A percentile compares a stretch with the other conserved stretches of the same genome.
phyloP scores from a whole-genome alignment of 2,797 vertebrate species.

The Fistularia tabacaria region DNA sequence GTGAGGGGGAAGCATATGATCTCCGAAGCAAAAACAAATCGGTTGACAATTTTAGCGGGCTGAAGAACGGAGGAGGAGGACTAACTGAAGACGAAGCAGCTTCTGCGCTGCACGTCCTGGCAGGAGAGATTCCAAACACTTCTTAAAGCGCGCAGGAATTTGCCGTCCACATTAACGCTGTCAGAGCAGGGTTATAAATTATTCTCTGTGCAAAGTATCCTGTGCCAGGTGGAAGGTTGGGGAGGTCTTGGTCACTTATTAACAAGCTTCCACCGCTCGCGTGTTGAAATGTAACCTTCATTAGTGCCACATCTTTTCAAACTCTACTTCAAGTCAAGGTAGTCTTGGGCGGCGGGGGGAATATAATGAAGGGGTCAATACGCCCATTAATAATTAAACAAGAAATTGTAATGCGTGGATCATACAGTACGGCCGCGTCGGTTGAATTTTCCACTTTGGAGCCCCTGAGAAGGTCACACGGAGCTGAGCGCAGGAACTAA shows the following conservation, averaged over 20 bases:
- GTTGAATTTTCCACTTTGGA: neutral
- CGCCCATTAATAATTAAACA: no score
- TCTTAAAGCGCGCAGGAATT: neutral
- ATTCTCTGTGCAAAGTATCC: conserved; percentile 39
- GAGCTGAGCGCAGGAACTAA: neutral
- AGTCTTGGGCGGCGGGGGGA: neutral
- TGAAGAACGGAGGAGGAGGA: no score
- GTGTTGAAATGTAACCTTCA: conserved; percentile 59
- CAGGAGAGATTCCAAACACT: neutral
- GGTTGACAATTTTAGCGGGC: no score
- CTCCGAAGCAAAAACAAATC: no score
- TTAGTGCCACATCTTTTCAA: conserved; percentile 23
- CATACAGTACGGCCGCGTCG: no score
- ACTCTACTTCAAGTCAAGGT: conserved; percentile 10
- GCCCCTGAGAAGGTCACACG: neutral
- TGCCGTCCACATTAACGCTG: conserved; percentile 14
- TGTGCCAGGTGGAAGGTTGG: conserved; percentile 25
- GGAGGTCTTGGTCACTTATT: conserved; percentile 58
- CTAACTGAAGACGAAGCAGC: neutral
- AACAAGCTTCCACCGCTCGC: conserved; percentile 39
- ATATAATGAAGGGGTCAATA: neutral
- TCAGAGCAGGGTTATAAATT: conserved; percentile 49
- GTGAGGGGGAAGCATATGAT: no score
- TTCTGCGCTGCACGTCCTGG: neutral
- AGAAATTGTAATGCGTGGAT: no score